Evolutionary conservation across 2,797 vertebrate genomes (phyloP).

Genomic region (Acrocephalus scirpaceus): DNA sequence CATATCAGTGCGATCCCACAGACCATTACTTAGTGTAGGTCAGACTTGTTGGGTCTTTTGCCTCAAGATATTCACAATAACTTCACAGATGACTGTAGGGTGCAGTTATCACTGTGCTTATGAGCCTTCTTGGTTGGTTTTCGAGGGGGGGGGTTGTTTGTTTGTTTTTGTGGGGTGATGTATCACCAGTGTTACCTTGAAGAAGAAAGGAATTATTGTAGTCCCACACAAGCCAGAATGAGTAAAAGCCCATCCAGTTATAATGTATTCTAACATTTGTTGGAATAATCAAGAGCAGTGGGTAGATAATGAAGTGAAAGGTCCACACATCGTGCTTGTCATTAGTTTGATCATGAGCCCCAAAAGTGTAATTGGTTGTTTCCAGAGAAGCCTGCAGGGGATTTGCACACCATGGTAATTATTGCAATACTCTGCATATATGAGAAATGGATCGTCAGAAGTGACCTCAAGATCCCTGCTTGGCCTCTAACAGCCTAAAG

Average conservation of each 20-base stretch:
- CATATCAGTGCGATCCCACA: accelerated
- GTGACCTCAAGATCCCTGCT: neutral
- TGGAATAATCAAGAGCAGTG: neutral
- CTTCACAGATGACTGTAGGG: neutral
- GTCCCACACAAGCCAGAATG: neutral
- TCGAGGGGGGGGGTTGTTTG: accelerated
- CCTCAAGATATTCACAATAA: neutral
- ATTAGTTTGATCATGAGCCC: neutral
- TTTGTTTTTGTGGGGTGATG: neutral
- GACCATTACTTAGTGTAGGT: neutral
- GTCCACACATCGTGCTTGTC: neutral
- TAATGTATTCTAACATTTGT: neutral
- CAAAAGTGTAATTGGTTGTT: neutral
- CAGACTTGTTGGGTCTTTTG: neutral
- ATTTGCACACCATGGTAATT: neutral
- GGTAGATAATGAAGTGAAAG: neutral
- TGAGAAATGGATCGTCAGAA: neutral
- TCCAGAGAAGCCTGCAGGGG: neutral
- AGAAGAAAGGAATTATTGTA: neutral
- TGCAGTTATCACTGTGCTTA: neutral
- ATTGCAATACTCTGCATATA: neutral
- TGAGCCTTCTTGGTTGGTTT: neutral
- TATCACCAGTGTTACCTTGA: neutral
- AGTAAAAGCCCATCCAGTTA: neutral
- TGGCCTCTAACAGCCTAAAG: neutral